Base-by-base conservation (phyloP, 2,888 invertebrate species). In the Clostera curtula region DNA sequence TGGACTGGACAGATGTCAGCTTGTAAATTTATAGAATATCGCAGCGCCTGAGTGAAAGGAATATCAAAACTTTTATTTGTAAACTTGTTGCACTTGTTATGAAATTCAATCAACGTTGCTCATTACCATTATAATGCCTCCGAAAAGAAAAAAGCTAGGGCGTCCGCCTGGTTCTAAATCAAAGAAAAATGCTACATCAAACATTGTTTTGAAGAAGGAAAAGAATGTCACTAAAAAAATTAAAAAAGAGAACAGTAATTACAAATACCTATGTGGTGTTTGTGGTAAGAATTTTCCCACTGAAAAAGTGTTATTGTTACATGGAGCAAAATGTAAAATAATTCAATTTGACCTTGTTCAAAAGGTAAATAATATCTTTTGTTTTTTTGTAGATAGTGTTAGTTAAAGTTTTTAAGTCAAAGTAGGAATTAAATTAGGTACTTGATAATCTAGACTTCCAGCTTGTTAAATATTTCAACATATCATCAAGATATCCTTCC, bases 11-110 rank as follows among this genome's bases (percentile, higher is more conserved):
- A 41, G 40, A 40, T 43, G 43, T 40, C 45, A 35, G 29, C 31
- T 37, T 32, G 19, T 30, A 25, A 24, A 19, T 23, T 19, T 22
- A 24, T 25, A 12, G 6, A 27, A 24, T 28, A 22, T 27, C 27
- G 12, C 21, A 59, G 71, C 80, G 80, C 80, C 80, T 80, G 74
- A 60, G 73, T 74, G 74, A 79, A 76, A 75, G 68, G 64, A 69
- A 68, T 76, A 80, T 75, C 79, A 79, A 79, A 69, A 47, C 62
- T 58, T 55, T 42, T 54, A 47, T 38, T 42, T 46, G 55, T 50
- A 46, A 50, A 57, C 55, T 51, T 43, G 38, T 62, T 68, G 54
- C 50, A 49, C 36, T 25, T 36, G 25, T 32, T n/a, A 14, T 1
- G 15, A 10, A 15, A 10, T 9, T 15, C 10, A 6, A 29, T 46